A percentile compares a stretch with the other conserved stretches of the same genome.
These are phyloP conservation scores for Gopherus evgoodei DNA, from an alignment of 2,113 vertebrate species.

Conservation along the genomic window DNA sequence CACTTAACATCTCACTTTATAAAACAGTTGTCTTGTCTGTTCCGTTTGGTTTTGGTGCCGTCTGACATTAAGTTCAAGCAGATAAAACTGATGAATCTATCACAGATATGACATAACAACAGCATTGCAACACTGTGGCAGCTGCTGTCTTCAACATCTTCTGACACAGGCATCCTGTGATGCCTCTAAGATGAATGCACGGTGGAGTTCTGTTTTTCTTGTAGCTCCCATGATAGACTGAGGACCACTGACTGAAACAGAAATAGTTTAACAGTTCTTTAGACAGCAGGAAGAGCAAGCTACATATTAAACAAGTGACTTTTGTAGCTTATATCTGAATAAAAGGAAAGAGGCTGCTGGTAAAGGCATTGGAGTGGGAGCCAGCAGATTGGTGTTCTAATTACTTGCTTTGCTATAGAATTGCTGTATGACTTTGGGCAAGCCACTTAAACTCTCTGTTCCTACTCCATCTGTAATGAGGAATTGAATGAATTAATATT, in stretches of 20 bases:
- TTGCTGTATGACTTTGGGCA: neutral
- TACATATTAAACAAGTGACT: neutral
- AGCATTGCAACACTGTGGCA: neutral
- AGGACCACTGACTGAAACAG: neutral
- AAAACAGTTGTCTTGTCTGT: accelerated
- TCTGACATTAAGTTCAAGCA: neutral
- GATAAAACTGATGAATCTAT: neutral
- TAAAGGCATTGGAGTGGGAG: accelerated
- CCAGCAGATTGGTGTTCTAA: neutral
- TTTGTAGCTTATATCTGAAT: neutral
- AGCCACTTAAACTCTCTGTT: neutral
- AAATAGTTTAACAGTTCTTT: neutral
- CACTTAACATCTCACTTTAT: neutral
- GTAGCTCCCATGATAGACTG: neutral
- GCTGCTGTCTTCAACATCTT: neutral
- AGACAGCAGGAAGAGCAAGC: neutral
- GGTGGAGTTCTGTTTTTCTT: neutral
- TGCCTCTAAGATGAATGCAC: neutral
- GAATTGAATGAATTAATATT: neutral
- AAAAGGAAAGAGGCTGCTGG: neutral
- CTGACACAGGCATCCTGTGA: neutral
- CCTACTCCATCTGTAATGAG: neutral
- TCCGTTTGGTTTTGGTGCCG: neutral
- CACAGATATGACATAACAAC: accelerated
- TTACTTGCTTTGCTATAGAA: neutral